Evolutionary conservation across 2,797 vertebrate species (phyloP), one percentile per base, ranked within the genome.

Genomic region (Hydrocynus forskahlii): DNA sequence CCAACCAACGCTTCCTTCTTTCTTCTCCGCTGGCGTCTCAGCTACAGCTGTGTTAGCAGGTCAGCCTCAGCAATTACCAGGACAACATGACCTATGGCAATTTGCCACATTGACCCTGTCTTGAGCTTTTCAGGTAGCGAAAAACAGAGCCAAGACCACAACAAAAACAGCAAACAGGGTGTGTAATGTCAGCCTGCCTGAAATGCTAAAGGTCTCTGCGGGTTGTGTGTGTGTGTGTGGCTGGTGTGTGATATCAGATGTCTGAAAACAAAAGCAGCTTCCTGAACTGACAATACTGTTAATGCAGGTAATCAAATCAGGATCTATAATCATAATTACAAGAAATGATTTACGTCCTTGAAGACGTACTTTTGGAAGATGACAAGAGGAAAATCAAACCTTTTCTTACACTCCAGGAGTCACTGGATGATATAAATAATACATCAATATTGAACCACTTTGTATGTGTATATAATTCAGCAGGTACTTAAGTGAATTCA

Each of bases 121-220:
- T 16, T 45, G 80, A 71, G 57, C 66, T 76, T 76, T 76, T 63
- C 66, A n/a, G 25, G 16, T n/a, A 14, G 64, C 1, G 52, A 57
- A 48, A 75, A 29, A 19, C 38, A 38, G 9, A 59, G 63, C 38
- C 50, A 71, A 81, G 63, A 75, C 68, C 40, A 43, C 40, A 43
- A 43, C 4, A 25, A 14, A 21, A 70, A 25, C 60, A 70, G 57
- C 43, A 50, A 63, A 72, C 50, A 13, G 19, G 38, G 7, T 5
- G 48, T 57, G 45, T 62, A 70, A 81, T 62, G 21, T 76, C 64
- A 60, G 29, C 3, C 14, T 29, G 19, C 9, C 10, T 21, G 43
- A 48, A 57, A 57, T 23, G 7, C 21, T 14, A 63, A 76, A 81
- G 64, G 64, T 69, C 79, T 29, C 8, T 17, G 72, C 9, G 8